Percentiles rank a stretch among this genome's conserved stretches.
phyloP scores from a whole-genome alignment of 2,113 vertebrate species.

The Mus pahari region DNA sequence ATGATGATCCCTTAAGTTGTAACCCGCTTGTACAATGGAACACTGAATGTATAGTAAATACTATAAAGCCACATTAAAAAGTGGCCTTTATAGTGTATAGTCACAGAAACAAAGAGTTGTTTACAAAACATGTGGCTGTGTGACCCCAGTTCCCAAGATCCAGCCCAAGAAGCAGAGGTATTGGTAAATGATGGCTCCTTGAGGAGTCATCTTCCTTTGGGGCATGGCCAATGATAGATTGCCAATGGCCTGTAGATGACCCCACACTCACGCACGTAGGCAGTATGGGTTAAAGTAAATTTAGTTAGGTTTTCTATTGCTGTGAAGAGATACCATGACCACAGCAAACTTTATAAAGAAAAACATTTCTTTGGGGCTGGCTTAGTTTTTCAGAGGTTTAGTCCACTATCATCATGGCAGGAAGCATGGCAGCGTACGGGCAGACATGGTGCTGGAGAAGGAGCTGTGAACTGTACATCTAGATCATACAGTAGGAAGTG shows the following conservation, averaged over 20 bases:
- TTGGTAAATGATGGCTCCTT: neutral
- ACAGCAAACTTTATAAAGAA: neutral
- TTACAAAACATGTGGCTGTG: neutral
- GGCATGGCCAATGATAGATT: neutral
- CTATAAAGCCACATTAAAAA: neutral
- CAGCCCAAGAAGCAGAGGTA: neutral
- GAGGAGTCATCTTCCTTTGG: neutral
- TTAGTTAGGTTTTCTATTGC: neutral
- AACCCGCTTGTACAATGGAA: neutral
- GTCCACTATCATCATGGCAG: too few relatives aligned
- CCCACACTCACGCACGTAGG: neutral
- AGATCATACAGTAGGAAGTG: too few relatives aligned
- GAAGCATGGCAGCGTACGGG: too few relatives aligned
- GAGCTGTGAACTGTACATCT: too few relatives aligned
- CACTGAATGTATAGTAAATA: neutral
- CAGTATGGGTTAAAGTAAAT: neutral
- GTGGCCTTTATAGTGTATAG: neutral
- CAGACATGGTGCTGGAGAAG: too few relatives aligned
- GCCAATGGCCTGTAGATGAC: neutral
- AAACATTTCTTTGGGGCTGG: neutral
- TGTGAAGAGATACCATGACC: neutral
- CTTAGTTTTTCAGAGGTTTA: too few relatives aligned
- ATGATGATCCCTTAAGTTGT: neutral
- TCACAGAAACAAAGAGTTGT: neutral
- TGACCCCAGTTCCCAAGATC: neutral